These are phyloP conservation scores for Rhopalosiphum padi DNA, from an alignment of 1,140 invertebrate genomes.

Conservation along the genomic window DNA sequence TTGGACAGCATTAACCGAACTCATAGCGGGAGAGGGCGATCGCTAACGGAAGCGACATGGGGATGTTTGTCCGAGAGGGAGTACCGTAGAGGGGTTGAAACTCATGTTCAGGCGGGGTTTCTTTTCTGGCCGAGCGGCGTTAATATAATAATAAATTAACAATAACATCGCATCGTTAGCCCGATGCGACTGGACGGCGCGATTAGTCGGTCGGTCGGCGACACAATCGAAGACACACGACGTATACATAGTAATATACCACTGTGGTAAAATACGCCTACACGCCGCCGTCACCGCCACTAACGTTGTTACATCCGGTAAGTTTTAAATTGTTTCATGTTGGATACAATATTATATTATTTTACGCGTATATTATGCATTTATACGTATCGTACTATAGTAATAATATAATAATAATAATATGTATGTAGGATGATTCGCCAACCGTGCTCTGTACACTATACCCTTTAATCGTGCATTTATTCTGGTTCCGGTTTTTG, in stretches of 20 bases:
- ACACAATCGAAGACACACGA: background rate
- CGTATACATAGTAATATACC: background rate
- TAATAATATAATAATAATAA: background rate
- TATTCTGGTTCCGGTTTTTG: background rate
- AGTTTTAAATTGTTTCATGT: background rate
- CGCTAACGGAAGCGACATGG: background rate
- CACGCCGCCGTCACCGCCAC: background rate
- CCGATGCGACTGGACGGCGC: background rate
- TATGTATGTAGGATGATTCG: background rate
- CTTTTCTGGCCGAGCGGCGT: background rate
- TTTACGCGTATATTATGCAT: background rate
- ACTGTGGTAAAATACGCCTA: background rate
- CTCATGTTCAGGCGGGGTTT: background rate
- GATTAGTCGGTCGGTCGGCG: background rate
- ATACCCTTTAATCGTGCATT: background rate
- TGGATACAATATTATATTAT: background rate
- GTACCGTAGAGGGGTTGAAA: background rate
- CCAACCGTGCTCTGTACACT: background rate
- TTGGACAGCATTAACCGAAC: background rate
- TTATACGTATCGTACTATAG: background rate
- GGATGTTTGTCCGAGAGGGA: background rate
- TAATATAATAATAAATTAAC: conserved; percentile 20
- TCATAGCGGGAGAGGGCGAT: background rate
- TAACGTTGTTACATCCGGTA: background rate
- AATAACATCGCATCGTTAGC: background rate